phyloP scores from a whole-genome alignment of 2,797 vertebrate genomes.

The Melopsittacus undulatus region DNA sequence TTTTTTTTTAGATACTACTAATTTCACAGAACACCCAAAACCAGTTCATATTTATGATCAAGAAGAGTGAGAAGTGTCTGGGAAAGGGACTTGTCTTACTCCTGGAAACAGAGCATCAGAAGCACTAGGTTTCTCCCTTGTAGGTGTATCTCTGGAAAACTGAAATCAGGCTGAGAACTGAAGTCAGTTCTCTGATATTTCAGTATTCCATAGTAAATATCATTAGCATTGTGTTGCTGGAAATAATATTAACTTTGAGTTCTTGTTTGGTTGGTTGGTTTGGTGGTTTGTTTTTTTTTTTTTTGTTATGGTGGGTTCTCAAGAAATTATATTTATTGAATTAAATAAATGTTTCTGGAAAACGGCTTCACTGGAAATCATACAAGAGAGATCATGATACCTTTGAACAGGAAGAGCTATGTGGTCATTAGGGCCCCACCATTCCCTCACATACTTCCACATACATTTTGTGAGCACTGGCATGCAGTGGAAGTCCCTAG shows the following conservation, averaged over 20 bases:
- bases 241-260: neutral
- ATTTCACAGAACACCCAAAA: neutral
- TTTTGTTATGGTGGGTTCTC: neutral
- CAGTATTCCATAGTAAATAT: neutral
- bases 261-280: neutral
- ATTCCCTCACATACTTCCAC: neutral
- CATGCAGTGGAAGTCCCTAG: rapidly evolving
- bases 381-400: neutral
- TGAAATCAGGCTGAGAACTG: neutral
- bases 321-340: neutral
- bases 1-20: neutral
- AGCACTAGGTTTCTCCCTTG: neutral
- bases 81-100: neutral
- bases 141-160: neutral
- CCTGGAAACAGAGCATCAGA: neutral
- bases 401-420: neutral
- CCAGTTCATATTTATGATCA: neutral
- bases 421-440: neutral
- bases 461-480: neutral
- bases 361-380: neutral
- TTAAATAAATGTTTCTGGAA: neutral
- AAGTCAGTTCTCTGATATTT: neutral
- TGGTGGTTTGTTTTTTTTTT: neutral
- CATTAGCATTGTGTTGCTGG: neutral
- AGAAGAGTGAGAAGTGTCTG: neutral